Base-by-base conservation (phyloP, 2,888 invertebrate genomes). In the Philhelius pedissequus region DNA sequence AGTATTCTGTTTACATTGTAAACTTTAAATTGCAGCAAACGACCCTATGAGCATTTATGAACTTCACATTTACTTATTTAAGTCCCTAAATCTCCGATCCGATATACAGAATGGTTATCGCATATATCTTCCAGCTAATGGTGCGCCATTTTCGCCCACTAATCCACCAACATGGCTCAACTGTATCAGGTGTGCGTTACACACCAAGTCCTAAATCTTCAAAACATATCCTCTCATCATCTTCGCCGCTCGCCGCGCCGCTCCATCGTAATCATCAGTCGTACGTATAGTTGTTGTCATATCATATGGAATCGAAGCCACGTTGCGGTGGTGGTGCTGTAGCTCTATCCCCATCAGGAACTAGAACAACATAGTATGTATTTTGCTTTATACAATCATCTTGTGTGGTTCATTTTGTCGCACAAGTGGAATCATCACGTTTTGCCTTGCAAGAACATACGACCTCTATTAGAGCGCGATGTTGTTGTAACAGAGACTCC, bases 361-460 rank as follows among this genome's bases (percentile, higher is more conserved):
- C 74, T 83, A 58, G 58, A 84, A 70, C 79, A 69, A 78, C 62
- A 4, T 27, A 15, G 27, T 43, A 40, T 40, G 8, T 25, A 13
- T 25, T 18, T 25, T 22, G 2, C 18, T 2, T 3, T 9, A 18
- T 7, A 30, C 79, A 70, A 66, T 71, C 75, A 62, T 68, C 79
- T 71, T 84, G 84, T 84, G 84, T 84, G 84, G 75, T 80, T 79
- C 71, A 80, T 70, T 80, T 76, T 84, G 84, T 80, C 84, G 76
- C 84, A 84, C 84, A 84, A 84, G 84, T 84, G 80, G 84, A 84
- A 62, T 80, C 84, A 84, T 84, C 84, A 84, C 84, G 84, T 84
- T 83, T 83, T 78, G 79, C 66, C 15, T 45, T 75, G 58, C 78
- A 78, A 83, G 60, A 56, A 68, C 64, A 69, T 45, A 58, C 43